Base-by-base conservation (phyloP, 2,113 vertebrate genomes). In the Rhinoderma darwinii region DNA sequence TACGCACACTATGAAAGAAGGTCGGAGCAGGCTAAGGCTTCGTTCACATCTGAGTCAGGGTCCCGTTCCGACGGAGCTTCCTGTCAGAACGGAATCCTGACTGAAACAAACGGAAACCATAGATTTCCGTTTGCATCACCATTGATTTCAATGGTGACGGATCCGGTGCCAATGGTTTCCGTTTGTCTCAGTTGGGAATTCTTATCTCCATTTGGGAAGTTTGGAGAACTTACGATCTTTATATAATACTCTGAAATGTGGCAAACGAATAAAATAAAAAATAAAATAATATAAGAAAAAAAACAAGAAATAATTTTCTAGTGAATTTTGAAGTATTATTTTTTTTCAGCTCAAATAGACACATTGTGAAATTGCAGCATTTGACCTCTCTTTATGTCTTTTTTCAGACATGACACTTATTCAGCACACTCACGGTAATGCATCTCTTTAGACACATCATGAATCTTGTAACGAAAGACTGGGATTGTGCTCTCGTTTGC, bases 171-270 rank as follows among this genome's bases (percentile, higher is more conserved):
- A n/a, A n/a, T n/a, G n/a, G n/a, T n/a, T n/a, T n/a, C n/a, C n/a
- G n/a, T n/a, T n/a, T n/a, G n/a, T n/a, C n/a, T n/a, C n/a, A n/a
- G n/a, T n/a, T n/a, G n/a, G n/a, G 89, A 92, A 95, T 88, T 90
- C 93, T 95, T 95, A 95, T 96, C 96, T 92, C 91, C 85, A 88
- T 59, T 88, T 90, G 94, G 91, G 93, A 95, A 94, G 93, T 94
- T 93, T 94, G 91, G 91, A 89, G 91, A 92, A 94, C 94, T 94
- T 94, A 92, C 93, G 95, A 89, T 91, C 91, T 93, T 95, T 92
- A 92, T 93, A 91, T 92, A 93, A 93, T 93, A 90, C 88, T 41
- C 92, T 91, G 91, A 93, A 94, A 92, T 90, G 91, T 92, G 94
- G 91, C 92, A 89, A 89, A 90, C n/a, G n/a, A n/a, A n/a, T n/a